phyloP scores from a whole-genome alignment of 2,113 vertebrate species.

The Myiozetetes cayanensis region DNA sequence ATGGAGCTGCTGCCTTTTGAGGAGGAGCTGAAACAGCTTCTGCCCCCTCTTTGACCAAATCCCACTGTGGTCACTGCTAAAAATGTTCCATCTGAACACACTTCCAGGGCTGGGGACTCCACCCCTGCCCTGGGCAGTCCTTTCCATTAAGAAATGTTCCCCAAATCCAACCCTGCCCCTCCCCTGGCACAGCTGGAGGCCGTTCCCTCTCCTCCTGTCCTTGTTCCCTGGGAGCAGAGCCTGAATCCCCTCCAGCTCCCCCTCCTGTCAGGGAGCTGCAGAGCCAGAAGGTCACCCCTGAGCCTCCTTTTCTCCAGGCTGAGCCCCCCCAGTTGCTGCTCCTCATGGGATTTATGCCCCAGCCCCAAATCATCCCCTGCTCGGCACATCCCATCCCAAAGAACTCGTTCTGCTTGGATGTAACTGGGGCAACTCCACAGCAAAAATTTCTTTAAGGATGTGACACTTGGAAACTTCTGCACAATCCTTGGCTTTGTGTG shows the following conservation, averaged over 20 bases:
- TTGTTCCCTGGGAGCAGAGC: not conserved
- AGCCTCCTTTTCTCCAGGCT: not conserved
- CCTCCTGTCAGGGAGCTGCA: not conserved
- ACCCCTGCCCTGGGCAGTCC: not conserved
- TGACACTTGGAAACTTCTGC: not conserved
- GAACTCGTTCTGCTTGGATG: not conserved
- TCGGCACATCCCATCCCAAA: not conserved
- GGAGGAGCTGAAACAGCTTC: not conserved
- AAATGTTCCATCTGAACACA: not conserved
- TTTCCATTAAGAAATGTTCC: fast-evolving
- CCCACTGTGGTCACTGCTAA: not conserved
- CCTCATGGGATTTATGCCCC: not conserved
- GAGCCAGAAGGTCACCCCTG: not conserved
- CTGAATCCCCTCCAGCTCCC: not conserved
- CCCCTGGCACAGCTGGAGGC: not conserved
- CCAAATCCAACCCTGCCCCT: fast-evolving
- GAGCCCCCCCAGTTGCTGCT: not conserved
- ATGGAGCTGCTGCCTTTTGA: fast-evolving
- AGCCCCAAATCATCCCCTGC: not conserved
- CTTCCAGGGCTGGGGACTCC: not conserved
- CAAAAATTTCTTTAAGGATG: not conserved
- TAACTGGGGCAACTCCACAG: not conserved
- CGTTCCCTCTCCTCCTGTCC: not conserved
- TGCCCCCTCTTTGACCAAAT: not conserved
- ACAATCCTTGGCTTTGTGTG: not conserved